Conservation (phyloP, 2,113 vertebrate genomes). For the Aphelocoma coerulescens region DNA sequence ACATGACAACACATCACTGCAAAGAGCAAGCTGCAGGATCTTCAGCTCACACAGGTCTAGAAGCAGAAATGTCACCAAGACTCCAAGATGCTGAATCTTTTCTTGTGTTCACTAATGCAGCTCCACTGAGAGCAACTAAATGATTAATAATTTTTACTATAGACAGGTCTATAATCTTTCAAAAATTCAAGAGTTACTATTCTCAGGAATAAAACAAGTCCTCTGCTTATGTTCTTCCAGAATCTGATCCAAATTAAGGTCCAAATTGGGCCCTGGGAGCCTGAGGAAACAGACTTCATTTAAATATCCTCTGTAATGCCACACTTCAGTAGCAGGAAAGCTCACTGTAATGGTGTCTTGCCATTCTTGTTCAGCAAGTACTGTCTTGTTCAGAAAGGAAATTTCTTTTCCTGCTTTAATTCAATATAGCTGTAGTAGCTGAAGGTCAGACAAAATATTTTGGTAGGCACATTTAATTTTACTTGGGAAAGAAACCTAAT, state of each 20-base stretch:
- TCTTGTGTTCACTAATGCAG: background rate
- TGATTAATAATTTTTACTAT: background rate
- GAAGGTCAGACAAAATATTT: background rate
- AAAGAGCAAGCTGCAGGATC: background rate
- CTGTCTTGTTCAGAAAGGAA: background rate
- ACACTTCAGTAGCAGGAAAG: background rate
- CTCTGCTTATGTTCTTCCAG: background rate
- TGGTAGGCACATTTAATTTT: background rate
- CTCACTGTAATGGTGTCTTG: background rate
- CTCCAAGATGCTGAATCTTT: background rate
- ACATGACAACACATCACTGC: background rate
- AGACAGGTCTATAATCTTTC: background rate
- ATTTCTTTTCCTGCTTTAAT: background rate
- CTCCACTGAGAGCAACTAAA: background rate
- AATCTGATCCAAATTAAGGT: background rate
- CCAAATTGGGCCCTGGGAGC: background rate
- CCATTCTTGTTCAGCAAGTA: constrained; percentile 10
- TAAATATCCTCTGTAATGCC: background rate
- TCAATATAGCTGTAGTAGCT: background rate
- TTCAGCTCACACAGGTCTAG: background rate
- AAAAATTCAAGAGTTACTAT: background rate
- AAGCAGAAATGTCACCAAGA: background rate
- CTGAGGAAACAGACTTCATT: background rate
- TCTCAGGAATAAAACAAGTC: background rate
- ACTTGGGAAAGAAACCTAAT: background rate